phyloP scores from a whole-genome alignment of 1,140 invertebrate genomes.

The Lepidurus apus region DNA sequence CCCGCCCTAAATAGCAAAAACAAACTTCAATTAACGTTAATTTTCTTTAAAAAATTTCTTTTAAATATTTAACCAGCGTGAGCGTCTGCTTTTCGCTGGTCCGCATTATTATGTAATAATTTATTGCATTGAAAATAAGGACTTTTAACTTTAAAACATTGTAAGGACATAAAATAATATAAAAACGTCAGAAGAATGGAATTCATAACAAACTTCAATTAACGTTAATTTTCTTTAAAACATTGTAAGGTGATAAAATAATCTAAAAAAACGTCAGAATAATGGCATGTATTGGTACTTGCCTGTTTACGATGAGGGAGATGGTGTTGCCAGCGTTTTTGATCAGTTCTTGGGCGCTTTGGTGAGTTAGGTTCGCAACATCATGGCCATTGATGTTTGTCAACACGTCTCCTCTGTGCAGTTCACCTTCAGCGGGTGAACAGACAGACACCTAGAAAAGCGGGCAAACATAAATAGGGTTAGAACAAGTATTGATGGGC shows the following conservation, averaged over 20 bases:
- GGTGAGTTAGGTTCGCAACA: conserved; percentile 73
- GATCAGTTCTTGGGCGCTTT: conserved; percentile 84
- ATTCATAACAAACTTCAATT: too few species aligned
- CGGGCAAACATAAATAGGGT: background rate
- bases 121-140: too few species aligned
- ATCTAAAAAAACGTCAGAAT: conserved; percentile 19
- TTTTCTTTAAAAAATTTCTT: too few species aligned
- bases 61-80: too few species aligned
- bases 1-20: conserved; percentile 19
- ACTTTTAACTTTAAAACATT: background rate
- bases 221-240: too few species aligned
- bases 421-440: conserved; percentile 68
- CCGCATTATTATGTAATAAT: too few species aligned
- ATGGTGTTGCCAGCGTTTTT: conserved; percentile 63
- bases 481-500: background rate
- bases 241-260: too few species aligned
- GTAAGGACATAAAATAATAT: too few species aligned
- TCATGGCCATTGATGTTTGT: conserved; percentile 82
- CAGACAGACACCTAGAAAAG: conserved; percentile 54
- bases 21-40: background rate
- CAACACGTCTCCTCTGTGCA: conserved; percentile 82
- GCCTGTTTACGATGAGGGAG: conserved; percentile 56
- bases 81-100: too few species aligned
- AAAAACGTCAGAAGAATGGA: conserved; percentile 20
- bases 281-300: conserved; percentile 27